phyloP scores from a whole-genome alignment of 2,113 vertebrate species.

The Pteruthius melanotis region DNA sequence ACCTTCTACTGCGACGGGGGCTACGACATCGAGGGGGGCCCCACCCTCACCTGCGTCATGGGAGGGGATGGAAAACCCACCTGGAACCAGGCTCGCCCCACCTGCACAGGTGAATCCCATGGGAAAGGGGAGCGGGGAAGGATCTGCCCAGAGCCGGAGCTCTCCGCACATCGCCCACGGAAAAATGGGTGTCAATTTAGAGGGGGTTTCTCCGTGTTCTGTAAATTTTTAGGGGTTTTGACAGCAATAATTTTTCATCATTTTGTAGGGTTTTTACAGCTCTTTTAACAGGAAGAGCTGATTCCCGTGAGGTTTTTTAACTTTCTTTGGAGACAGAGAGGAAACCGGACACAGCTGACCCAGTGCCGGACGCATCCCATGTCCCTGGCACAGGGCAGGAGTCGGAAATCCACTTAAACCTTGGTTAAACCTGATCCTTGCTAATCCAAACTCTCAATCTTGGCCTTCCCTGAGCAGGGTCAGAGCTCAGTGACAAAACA shows the following conservation, averaged over 20 bases:
- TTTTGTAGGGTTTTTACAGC: neutral
- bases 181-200: accelerated
- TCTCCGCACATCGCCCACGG: accelerated
- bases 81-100: slow-evolving; percentile 90
- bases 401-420: neutral
- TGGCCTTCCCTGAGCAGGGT: neutral
- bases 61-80: slow-evolving; percentile 89
- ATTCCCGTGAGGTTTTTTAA: neutral
- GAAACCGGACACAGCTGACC: accelerated
- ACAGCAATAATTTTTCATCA: accelerated
- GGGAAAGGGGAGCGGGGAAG: accelerated
- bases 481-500: neutral
- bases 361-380: neutral
- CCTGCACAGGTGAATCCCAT: slow-evolving; percentile 82
- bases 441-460: neutral
- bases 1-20: slow-evolving; percentile 94
- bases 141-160: accelerated
- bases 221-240: accelerated
- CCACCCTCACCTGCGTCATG: slow-evolving; percentile 90
- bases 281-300: neutral
- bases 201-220: accelerated
- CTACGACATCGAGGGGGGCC: slow-evolving; percentile 87
- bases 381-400: neutral
- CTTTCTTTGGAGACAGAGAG: neutral
- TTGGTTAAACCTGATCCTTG: neutral